phyloP scores from a whole-genome alignment of 2,888 invertebrate genomes.

The Cerastis rubricosa region DNA sequence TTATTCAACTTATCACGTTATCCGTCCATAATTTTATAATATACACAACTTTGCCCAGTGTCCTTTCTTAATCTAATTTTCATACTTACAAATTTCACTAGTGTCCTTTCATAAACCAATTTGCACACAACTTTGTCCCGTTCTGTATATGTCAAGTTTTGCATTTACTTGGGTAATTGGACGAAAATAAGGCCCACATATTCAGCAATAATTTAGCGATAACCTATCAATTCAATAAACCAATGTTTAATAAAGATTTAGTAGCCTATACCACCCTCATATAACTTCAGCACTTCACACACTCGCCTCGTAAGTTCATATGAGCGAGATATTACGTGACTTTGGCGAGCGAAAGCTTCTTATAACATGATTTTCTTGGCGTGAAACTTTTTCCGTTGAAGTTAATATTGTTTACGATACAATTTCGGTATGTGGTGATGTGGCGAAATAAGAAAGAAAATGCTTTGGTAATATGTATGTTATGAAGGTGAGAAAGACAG shows the following conservation, averaged over 20 bases:
- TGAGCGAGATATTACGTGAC: constrained; percentile 46
- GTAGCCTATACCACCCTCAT: neutral
- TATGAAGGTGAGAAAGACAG: neutral
- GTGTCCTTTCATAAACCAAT: neutral
- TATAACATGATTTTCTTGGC: constrained; percentile 29
- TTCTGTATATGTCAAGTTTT: neutral
- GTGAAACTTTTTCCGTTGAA: constrained; percentile 16
- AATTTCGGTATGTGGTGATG: constrained; percentile 10
- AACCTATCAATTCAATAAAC: constrained; percentile 1
- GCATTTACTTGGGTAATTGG: neutral
- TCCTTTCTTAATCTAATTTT: neutral
- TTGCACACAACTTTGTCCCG: neutral
- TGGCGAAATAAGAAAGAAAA: constrained; percentile 5
- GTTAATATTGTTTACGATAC: constrained; percentile 32
- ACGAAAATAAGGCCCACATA: neutral
- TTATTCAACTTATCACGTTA: neutral
- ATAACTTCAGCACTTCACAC: constrained; percentile 18
- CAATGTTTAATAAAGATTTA: constrained; percentile 21
- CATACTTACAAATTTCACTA: too few species aligned
- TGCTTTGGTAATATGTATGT: neutral
- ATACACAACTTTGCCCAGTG: neutral
- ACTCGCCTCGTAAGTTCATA: constrained; percentile 32
- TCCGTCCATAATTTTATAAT: neutral
- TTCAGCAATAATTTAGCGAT: neutral
- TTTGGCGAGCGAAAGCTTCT: constrained; percentile 25